These are phyloP conservation scores for Hirudinaria manillensis DNA, from an alignment of 2,888 invertebrate genomes.

Conservation along the genomic window DNA sequence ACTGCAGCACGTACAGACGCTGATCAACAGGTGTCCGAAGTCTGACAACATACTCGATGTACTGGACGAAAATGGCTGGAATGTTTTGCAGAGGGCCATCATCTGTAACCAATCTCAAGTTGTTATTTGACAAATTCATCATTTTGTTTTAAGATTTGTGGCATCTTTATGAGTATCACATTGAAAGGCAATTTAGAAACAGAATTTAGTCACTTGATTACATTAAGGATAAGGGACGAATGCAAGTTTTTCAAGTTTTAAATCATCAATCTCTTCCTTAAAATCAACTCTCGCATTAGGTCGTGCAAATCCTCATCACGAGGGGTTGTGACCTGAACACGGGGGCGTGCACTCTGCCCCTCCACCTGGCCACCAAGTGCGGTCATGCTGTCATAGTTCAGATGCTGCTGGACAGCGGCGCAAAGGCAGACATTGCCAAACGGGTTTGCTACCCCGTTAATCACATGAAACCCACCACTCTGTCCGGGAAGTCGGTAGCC, in stretches of 20 bases:
- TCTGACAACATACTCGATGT: conserved; percentile 39
- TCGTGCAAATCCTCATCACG: conserved; percentile 42
- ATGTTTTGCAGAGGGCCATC: conserved; percentile 69
- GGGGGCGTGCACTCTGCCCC: conserved; percentile 68
- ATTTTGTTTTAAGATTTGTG: background rate
- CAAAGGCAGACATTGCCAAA: conserved; percentile 64
- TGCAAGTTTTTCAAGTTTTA: background rate
- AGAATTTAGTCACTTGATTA: background rate
- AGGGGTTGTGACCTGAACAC: conserved; percentile 64
- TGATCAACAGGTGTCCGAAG: conserved; percentile 38
- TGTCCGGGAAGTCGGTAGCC: conserved; percentile 37
- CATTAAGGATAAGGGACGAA: background rate
- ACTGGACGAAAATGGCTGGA: conserved; percentile 59
- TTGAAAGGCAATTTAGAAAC: background rate
- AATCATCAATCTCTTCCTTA: background rate
- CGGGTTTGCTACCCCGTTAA: conserved; percentile 68
- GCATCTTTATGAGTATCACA: background rate
- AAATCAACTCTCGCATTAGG: background rate
- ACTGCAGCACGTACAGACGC: conserved; percentile 39
- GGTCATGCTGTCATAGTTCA: conserved; percentile 68
- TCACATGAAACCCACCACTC: conserved; percentile 58
- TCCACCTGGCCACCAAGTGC: conserved; percentile 69
- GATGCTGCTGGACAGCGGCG: conserved; percentile 65
- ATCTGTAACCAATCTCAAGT: conserved; percentile 60
- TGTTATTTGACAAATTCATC: background rate